phyloP scores from a whole-genome alignment of 1,140 invertebrate species.

The Heliconius nattereri region DNA sequence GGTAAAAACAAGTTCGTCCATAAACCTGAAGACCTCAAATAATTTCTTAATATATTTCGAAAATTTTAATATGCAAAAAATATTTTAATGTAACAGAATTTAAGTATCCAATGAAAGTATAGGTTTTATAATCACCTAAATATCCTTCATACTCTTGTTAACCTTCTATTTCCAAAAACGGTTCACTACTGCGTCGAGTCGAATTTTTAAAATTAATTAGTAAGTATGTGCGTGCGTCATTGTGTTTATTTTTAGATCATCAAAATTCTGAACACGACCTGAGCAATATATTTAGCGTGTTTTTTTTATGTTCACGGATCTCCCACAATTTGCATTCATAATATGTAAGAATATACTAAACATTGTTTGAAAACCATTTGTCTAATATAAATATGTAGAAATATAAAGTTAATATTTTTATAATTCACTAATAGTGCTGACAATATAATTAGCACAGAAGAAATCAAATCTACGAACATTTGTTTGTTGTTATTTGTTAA shows the following conservation, averaged over 20 bases:
- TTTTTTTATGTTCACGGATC: not conserved
- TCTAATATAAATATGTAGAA: too few species aligned
- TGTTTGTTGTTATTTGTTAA: too few species aligned
- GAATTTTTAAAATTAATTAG: constrained; percentile 9
- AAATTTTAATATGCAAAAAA: not conserved
- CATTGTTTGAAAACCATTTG: too few species aligned
- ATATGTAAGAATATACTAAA: too few species aligned
- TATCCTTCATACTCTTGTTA: not conserved
- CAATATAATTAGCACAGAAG: too few species aligned
- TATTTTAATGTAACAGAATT: not conserved
- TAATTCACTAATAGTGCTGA: too few species aligned
- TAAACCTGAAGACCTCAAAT: not conserved
- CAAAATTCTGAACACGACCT: not conserved
- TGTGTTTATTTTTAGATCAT: constrained; percentile 9
- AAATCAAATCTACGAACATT: too few species aligned
- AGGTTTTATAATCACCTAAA: not conserved
- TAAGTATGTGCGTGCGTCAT: not conserved
- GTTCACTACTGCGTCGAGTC: not conserved
- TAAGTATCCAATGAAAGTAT: not conserved
- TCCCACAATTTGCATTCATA: not conserved
- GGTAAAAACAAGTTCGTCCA: too few species aligned
- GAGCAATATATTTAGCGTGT: not conserved
- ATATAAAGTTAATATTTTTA: too few species aligned
- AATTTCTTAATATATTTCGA: not conserved
- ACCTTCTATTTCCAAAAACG: constrained; percentile 9